Evolutionary conservation across 1,140 invertebrate species (phyloP).

Genomic region (Leptinotarsa lineolata): DNA sequence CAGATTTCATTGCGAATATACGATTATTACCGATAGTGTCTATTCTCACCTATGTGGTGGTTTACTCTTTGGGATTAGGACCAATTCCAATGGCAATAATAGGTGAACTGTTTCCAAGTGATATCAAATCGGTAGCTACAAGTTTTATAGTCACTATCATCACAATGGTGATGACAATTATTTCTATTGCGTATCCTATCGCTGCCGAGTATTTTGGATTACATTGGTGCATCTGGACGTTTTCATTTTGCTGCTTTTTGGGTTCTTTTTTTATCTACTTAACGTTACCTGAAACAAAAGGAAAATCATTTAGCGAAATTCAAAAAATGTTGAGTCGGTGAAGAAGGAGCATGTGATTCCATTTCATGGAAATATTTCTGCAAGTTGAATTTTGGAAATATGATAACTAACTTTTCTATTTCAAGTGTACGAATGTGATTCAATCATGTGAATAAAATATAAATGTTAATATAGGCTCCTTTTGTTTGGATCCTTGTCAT

Average conservation of each 20-base stretch:
- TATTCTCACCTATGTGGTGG: constrained; percentile 69
- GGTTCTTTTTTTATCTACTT: constrained; percentile 7
- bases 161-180: not conserved
- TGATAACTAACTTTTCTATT: too few relatives aligned
- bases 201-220: constrained; percentile 13
- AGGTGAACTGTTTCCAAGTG: constrained; percentile 79
- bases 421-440: too few relatives aligned
- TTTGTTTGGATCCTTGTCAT: too few relatives aligned
- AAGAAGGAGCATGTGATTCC: not conserved
- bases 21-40: constrained; percentile 68
- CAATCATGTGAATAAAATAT: too few relatives aligned
- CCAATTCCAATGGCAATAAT: constrained; percentile 85
- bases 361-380: too few relatives aligned
- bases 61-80: constrained; percentile 76
- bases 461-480: too few relatives aligned
- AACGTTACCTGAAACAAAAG: constrained; percentile 14
- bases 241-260: not conserved
- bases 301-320: constrained; percentile 12
- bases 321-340: not conserved
- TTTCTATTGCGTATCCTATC: not conserved
- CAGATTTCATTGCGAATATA: constrained; percentile 58
- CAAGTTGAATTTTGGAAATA: too few relatives aligned
- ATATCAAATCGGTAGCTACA: constrained; percentile 75
- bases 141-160: constrained; percentile 61
- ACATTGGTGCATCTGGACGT: constrained; percentile 8